phyloP scores from a whole-genome alignment of 2,113 vertebrate genomes.

The Pitta sordida region DNA sequence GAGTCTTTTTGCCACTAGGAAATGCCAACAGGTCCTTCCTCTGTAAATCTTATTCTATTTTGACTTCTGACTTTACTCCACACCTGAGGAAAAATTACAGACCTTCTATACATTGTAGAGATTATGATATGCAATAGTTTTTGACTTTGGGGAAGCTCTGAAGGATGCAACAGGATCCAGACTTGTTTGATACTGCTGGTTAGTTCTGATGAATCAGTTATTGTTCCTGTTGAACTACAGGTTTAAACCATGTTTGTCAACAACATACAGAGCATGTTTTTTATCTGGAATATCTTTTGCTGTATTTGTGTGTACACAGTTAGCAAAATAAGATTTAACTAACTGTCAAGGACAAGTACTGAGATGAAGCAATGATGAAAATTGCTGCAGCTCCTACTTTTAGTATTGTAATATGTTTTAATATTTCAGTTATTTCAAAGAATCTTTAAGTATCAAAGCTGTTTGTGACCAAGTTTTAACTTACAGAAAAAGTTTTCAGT shows the following conservation, averaged over 20 bases:
- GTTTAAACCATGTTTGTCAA: neutral
- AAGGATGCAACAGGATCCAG: neutral
- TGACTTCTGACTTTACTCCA: too few relatives aligned
- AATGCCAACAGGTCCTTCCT: too few relatives aligned
- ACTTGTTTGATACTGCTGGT: neutral
- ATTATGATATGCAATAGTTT: neutral
- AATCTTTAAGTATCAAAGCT: neutral
- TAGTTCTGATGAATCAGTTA: neutral
- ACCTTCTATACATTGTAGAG: accelerated
- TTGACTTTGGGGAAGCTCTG: neutral
- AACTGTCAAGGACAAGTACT: neutral
- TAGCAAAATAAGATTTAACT: neutral
- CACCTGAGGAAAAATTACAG: neutral
- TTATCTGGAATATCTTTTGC: neutral
- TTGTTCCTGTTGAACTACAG: neutral
- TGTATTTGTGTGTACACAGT: neutral
- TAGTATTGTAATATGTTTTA: neutral
- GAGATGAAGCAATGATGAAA: neutral
- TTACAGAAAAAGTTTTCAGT: neutral
- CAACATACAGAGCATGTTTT: neutral
- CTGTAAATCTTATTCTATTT: too few relatives aligned
- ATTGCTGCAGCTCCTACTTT: neutral
- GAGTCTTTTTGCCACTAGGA: too few relatives aligned
- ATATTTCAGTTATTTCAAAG: neutral
- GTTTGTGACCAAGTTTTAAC: neutral